These are phyloP conservation scores for Microcebus ravelobensis DNA, from an alignment of 2,113 vertebrate species.

Conservation along the genomic window DNA sequence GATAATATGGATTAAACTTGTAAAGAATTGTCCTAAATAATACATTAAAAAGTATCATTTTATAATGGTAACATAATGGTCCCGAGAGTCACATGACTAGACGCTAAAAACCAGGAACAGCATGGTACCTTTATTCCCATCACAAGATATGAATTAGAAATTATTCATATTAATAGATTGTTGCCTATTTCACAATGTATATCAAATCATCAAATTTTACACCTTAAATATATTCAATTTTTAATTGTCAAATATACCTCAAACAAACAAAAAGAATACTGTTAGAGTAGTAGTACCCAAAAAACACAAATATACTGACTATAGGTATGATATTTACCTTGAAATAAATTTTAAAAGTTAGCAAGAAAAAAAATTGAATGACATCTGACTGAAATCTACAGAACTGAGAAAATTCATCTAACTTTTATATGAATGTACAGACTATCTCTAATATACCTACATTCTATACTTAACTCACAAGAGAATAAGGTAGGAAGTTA, in stretches of 20 bases:
- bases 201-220: neutral
- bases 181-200: neutral
- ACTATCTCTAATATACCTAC: neutral
- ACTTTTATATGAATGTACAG: neutral
- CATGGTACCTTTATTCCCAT: neutral
- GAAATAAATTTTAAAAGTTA: slow-evolving; percentile 22
- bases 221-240: neutral
- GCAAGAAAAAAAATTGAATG: neutral
- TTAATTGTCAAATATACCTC: neutral
- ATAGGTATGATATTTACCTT: neutral
- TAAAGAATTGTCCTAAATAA: neutral
- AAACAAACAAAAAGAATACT: neutral
- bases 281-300: neutral
- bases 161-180: neutral
- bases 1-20: neutral
- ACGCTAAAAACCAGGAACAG: neutral
- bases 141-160: neutral
- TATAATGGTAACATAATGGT: neutral
- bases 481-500: neutral
- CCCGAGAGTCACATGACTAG: neutral
- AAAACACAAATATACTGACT: neutral
- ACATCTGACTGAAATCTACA: neutral
- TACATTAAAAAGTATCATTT: neutral
- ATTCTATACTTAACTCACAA: neutral
- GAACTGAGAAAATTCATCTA: neutral